Conservation (phyloP, 2,888 invertebrate species). For the Parnassius glacialis region DNA sequence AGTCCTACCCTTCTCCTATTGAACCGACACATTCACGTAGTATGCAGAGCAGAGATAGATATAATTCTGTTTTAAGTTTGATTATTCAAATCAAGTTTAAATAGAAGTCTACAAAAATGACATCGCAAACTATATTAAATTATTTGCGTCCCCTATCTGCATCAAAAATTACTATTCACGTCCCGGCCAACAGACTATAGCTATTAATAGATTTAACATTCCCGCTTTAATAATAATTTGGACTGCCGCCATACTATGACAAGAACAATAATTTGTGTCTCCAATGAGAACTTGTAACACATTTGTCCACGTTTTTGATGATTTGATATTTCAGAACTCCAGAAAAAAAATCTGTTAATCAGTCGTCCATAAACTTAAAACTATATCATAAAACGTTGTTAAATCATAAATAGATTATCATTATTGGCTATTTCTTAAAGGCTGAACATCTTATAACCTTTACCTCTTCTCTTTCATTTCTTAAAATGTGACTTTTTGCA, state of each 20-base stretch:
- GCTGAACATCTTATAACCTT: no score
- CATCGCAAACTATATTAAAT: neutral
- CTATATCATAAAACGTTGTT: no score
- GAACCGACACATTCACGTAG: no score
- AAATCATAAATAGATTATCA: no score
- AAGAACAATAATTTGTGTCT: slow-evolving; percentile 16
- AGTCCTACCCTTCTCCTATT: no score
- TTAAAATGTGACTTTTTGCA: no score
- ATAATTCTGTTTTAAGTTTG: no score
- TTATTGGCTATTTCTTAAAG: no score
- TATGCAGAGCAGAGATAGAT: no score
- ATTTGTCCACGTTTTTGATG: neutral
- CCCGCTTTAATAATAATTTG: slow-evolving; percentile 23
- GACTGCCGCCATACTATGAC: slow-evolving; percentile 22
- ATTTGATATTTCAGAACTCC: neutral
- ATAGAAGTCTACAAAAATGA: neutral
- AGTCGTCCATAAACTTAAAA: no score
- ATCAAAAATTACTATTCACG: slow-evolving; percentile 14
- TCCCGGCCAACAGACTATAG: slow-evolving; percentile 9
- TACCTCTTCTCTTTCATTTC: no score
- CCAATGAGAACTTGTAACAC: slow-evolving; percentile 10
- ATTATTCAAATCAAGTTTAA: neutral
- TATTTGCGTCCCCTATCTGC: slow-evolving; percentile 15
- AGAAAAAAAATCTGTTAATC: no score
- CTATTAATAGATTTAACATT: slow-evolving; percentile 23